phyloP scores from a whole-genome alignment of 92 coral and sea anemone genomes.

The Zoanthus gigantus region DNA sequence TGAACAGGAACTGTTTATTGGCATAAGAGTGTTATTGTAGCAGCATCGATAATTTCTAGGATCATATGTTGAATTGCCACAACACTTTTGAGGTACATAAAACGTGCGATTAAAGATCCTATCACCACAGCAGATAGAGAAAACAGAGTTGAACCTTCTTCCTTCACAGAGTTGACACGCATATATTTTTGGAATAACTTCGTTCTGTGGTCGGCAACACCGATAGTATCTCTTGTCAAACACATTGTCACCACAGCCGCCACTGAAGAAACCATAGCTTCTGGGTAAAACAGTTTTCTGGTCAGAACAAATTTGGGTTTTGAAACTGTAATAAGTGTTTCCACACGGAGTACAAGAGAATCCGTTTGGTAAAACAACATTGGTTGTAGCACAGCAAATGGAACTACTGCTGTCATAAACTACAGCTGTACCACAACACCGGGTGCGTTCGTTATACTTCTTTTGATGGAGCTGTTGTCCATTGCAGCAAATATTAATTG shows the following conservation, averaged over 20 bases:
- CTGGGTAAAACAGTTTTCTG: neutral
- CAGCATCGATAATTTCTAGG: neutral
- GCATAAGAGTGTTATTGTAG: neutral
- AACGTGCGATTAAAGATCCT: neutral
- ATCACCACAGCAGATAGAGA: neutral
- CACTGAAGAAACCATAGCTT: neutral
- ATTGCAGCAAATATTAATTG: neutral
- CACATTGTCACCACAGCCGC: neutral
- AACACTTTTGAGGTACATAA: neutral
- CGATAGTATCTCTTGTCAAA: neutral
- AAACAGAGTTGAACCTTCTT: neutral
- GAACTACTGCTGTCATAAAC: constrained; percentile 4
- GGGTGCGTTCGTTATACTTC: constrained; percentile 21
- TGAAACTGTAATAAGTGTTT: neutral
- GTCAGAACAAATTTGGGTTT: constrained; percentile 6
- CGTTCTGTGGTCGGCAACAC: neutral
- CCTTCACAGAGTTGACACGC: constrained; percentile 1
- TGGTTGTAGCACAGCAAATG: constrained; percentile 33
- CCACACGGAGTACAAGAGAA: constrained; percentile 29
- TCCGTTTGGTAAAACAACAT: constrained; percentile 13
- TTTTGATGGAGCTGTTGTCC: constrained; percentile 10
- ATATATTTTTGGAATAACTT: neutral
- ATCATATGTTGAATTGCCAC: constrained; percentile 12
- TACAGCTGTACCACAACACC: constrained; percentile 28
- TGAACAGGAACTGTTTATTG: neutral